Conservation (phyloP, 2,113 vertebrate genomes). For the Aphyosemion australe region DNA sequence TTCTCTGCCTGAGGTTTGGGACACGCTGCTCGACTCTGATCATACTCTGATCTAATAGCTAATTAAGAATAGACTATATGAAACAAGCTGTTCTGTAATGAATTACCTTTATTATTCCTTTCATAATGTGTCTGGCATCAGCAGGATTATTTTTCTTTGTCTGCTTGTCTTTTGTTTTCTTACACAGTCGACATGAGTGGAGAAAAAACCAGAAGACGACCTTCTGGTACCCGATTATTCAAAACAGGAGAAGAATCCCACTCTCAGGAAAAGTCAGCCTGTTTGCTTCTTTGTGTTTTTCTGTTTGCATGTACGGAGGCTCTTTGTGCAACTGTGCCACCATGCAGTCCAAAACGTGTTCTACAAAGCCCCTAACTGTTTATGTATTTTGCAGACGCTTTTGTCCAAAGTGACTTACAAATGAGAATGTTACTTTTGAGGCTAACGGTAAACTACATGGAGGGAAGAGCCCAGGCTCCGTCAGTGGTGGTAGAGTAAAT, state of each 20-base stretch:
- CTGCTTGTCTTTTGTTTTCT: constrained; percentile 45
- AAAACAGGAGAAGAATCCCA: constrained; percentile 5
- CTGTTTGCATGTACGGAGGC: background rate
- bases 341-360: no score
- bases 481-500: no score
- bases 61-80: no score
- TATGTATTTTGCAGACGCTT: no score
- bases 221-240: constrained; percentile 30
- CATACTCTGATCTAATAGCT: no score
- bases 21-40: no score
- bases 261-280: background rate
- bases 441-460: no score
- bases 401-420: no score
- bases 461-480: no score
- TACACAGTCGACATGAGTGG: constrained; percentile 28
- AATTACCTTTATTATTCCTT: constrained; percentile 16
- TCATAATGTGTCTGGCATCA: constrained; percentile 3
- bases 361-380: no score
- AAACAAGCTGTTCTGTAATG: background rate
- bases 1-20: background rate
- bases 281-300: constrained; percentile 1
- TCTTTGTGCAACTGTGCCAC: no score
- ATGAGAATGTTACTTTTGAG: no score
- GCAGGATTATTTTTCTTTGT: constrained; percentile 32
- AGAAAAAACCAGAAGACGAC: constrained; percentile 36